Base-by-base conservation (phyloP, 2,888 invertebrate species). In the Papilio demoleus region DNA sequence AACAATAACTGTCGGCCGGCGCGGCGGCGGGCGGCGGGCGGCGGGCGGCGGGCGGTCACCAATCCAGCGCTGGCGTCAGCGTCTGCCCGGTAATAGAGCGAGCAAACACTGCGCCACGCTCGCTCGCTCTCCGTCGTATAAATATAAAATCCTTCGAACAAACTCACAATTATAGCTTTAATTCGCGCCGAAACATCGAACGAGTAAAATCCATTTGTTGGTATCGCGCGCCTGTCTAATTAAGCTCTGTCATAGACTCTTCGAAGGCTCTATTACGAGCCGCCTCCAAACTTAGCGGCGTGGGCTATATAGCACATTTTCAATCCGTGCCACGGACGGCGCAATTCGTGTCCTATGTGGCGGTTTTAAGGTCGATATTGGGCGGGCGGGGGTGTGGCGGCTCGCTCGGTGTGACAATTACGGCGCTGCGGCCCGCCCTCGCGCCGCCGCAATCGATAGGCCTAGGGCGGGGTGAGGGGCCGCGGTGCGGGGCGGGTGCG, bases 361-460 rank as follows among this genome's bases (percentile, higher is more conserved):
- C 81, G 80, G 88, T 76, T 81, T 81, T 87, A 91, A 89, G 85
- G 92, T 89, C 82, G 88, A 87, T 86, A 87, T 82, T 81, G 81
- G 73, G 80, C 79, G 87, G 86, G 81, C 80, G 81, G 86, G 86
- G 86, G 83, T 79, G 80, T 86, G 85, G 85, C 83, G 86, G 86
- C 81, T 88, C 83, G 86, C 86, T 90, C 87, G 84, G 88, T 90
- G 92, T 92, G 92, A 92, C 92, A 92, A 92, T 92, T 92, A 92
- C 89, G 88, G 85, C 88, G 88, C 86, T 88, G 88, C 88, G 88
- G 90, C 89, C 88, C 89, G 89, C 90, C 88, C 91, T 80, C 87
- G 94, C 95, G 82, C 94, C 94, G 87, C 90, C 95, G 87, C 95
- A 95, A 88, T 95, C 95, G 76, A 95, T 95, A 81, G 95, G 95